Evolutionary conservation across 2,888 invertebrate species (phyloP).

Genomic region (Disparrhopalites patrizii): DNA sequence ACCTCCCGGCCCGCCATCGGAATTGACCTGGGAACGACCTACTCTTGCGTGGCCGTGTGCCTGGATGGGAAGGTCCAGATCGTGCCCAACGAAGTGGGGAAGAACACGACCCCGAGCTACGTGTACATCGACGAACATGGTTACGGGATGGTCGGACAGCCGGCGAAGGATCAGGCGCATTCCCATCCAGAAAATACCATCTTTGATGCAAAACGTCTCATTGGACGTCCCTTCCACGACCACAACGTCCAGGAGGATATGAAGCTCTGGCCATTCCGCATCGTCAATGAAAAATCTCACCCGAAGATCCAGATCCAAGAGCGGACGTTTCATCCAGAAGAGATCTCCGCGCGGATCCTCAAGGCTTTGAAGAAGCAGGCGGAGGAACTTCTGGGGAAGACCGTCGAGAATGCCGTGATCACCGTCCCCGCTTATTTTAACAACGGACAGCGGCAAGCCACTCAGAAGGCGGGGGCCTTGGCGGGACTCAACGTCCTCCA

Average conservation of each 20-base stretch:
- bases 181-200: constrained; percentile 65
- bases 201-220: constrained; percentile 53
- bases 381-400: constrained; percentile 77
- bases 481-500: constrained; percentile 81
- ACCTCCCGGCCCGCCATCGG: constrained; percentile 58
- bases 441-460: constrained; percentile 64
- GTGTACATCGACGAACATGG: constrained; percentile 73
- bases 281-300: constrained; percentile 51
- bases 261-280: constrained; percentile 62
- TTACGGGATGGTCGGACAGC: constrained; percentile 79
- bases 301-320: constrained; percentile 57
- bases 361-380: constrained; percentile 89
- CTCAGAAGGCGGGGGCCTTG: constrained; percentile 76
- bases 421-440: constrained; percentile 77
- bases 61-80: constrained; percentile 77
- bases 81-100: constrained; percentile 75
- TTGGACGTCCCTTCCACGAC: constrained; percentile 56
- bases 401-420: constrained; percentile 69
- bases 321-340: constrained; percentile 61
- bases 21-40: constrained; percentile 84
- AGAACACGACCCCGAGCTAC: constrained; percentile 74
- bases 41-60: constrained; percentile 77
- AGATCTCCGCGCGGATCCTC: constrained; percentile 63
- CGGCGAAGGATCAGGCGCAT: constrained; percentile 69
- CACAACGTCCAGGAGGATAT: constrained; percentile 60